Conservation (phyloP, 2,888 invertebrate species). For the Noctua janthina region DNA sequence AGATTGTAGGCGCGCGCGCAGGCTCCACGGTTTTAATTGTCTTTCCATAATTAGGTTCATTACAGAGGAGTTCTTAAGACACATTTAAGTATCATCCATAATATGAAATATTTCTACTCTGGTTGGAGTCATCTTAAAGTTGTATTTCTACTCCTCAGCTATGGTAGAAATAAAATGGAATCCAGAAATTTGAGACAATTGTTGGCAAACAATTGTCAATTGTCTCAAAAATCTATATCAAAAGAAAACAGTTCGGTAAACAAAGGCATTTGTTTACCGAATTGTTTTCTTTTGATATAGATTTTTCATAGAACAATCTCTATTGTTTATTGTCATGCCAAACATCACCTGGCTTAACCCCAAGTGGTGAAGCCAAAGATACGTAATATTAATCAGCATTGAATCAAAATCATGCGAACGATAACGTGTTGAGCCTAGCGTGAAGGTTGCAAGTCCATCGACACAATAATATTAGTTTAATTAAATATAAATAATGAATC, state of each 20-base stretch:
- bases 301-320: neutral
- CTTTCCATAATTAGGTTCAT: slow-evolving; percentile 21
- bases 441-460: slow-evolving; percentile 43
- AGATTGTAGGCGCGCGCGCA: slow-evolving; percentile 2
- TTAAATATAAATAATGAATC: slow-evolving; percentile 44
- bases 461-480: slow-evolving; percentile 52
- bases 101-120: neutral
- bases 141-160: slow-evolving; percentile 2
- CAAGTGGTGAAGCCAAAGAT: slow-evolving; percentile 46
- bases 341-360: slow-evolving; percentile 42
- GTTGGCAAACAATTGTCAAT: neutral
- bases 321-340: slow-evolving; percentile 22
- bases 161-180: neutral
- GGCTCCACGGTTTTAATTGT: slow-evolving; percentile 32
- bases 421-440: slow-evolving; percentile 30
- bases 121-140: neutral
- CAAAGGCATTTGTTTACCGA: neutral
- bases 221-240: too few relatives aligned
- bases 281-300: slow-evolving; percentile 1
- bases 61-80: slow-evolving; percentile 20
- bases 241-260: too few relatives aligned
- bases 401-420: slow-evolving; percentile 37
- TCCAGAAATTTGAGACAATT: neutral
- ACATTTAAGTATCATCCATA: slow-evolving; percentile 10
- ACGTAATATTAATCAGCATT: slow-evolving; percentile 12